Evolutionary conservation across 2,888 invertebrate species (phyloP), one percentile per base, ranked within the genome.

Genomic region (Spilarctia lutea): DNA sequence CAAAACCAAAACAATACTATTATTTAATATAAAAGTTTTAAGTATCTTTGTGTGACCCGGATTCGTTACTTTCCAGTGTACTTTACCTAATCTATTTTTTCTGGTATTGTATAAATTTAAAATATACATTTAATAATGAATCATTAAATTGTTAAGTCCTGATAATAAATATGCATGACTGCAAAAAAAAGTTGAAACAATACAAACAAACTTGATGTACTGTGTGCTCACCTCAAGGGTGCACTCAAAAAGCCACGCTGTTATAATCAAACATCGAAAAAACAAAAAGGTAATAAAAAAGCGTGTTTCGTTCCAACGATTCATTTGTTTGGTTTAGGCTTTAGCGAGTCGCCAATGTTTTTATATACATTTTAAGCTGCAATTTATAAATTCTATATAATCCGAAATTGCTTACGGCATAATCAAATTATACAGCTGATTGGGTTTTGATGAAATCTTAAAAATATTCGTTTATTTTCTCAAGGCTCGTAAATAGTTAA

Each of bases 271-370:
- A 78, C 72, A 75, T 72, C 33, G 72, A 75, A 13, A 78, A 13
- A 78, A 71, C 70, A 81, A 81, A 79, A 78, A 78, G 60, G 60
- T 33, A 69, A 77, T 73, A 71, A 76, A 79, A 81, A 76, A 73
- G 3, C 42, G 45, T 74, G 73, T 72, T 83, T 63, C 60, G 65
- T 65, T 35, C 75, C 70, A 78, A 77, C 77, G 66, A 82, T 78
- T 79, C 77, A 84, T 83, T 82, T 83, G 78, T 80, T 80, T 77
- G 77, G 74, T 76, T 83, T 75, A 78, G 79, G 78, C 77, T 76
- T 80, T 71, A 72, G 71, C 63, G 74, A 73, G 71, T 77, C 75
- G 75, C 73, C 75, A 79, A 74, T 77, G 74, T 68, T 76, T 71
- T 68, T 76, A 60, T 74, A 66, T 72, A 65, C 67, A 75, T 75